Conservation (phyloP, 1,140 invertebrate genomes). For the Dendrolimus punctatus region DNA sequence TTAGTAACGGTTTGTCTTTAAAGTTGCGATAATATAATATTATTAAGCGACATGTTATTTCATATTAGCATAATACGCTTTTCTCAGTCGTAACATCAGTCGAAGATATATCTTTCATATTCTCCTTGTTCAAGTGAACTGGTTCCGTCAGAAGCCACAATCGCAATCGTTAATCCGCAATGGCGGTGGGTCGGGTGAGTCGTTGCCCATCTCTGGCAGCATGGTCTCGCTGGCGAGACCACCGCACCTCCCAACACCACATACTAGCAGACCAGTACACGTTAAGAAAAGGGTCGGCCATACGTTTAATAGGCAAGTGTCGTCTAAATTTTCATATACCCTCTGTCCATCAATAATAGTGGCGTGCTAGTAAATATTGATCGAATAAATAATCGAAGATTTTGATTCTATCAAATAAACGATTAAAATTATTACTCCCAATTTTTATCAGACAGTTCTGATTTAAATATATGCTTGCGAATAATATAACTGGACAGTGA, state of each 20-base stretch:
- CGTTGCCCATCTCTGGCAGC: slow-evolving; percentile 51
- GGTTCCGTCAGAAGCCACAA: slow-evolving; percentile 54
- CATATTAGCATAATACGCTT: no score
- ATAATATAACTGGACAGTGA: no score
- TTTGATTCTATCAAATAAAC: not conserved
- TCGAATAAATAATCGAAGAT: not conserved
- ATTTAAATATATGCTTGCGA: no score
- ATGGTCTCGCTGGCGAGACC: slow-evolving; percentile 48
- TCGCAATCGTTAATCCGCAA: slow-evolving; percentile 38
- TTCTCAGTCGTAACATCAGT: no score
- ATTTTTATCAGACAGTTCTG: no score
- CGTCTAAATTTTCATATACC: not conserved
- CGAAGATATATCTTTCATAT: not conserved
- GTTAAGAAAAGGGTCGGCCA: slow-evolving; percentile 29
- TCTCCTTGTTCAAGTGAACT: slow-evolving; percentile 39
- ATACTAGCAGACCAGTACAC: slow-evolving; percentile 22
- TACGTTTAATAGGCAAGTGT: slow-evolving; percentile 42
- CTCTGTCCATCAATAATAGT: no score
- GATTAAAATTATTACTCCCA: no score
- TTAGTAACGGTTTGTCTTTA: not conserved
- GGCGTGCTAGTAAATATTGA: not conserved
- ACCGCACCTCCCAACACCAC: slow-evolving; percentile 18
- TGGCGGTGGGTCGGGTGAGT: slow-evolving; percentile 53
- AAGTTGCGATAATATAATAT: slow-evolving; percentile 11
- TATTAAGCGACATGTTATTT: not conserved